phyloP scores from a whole-genome alignment of 2,888 invertebrate species.

The Drosophila parthenogenetica region DNA sequence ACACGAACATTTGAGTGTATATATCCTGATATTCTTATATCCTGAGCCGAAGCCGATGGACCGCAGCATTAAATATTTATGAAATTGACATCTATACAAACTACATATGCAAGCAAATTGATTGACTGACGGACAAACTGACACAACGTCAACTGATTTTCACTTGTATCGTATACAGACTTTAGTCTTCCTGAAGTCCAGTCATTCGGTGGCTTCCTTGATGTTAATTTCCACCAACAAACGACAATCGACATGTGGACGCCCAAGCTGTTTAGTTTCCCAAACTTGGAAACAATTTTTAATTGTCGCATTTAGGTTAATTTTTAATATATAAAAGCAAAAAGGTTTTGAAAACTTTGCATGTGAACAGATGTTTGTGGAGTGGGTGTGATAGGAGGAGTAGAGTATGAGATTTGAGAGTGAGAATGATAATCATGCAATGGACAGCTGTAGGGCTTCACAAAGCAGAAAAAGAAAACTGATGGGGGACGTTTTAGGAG shows the following conservation, averaged over 20 bases:
- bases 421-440: conserved; percentile 14
- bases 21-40: neutral
- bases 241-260: conserved; percentile 8
- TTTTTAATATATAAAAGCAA: conserved; percentile 59
- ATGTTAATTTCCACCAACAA: conserved; percentile 13
- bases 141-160: conserved; percentile 2
- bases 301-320: conserved; percentile 66
- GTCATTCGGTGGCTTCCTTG: neutral
- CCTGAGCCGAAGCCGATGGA: conserved; percentile 5
- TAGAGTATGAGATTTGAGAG: neutral
- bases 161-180: conserved; percentile 41
- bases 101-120: conserved; percentile 58
- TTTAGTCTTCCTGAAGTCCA: conserved; percentile 1
- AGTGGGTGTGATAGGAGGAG: conserved; percentile 5
- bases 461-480: conserved; percentile 20
- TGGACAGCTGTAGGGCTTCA: conserved; percentile 44
- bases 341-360: conserved; percentile 27
- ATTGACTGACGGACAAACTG: conserved; percentile 50
- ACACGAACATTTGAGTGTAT: neutral
- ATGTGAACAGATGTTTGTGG: conserved; percentile 48
- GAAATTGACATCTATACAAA: conserved; percentile 44
- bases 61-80: conserved; percentile 64
- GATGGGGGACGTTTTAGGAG: neutral
- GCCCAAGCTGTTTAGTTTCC: conserved; percentile 34
- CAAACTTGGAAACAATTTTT: conserved; percentile 36